Evolutionary conservation across 2,113 vertebrate species (phyloP).

Genomic region (Tragelaphus buxtoni): DNA sequence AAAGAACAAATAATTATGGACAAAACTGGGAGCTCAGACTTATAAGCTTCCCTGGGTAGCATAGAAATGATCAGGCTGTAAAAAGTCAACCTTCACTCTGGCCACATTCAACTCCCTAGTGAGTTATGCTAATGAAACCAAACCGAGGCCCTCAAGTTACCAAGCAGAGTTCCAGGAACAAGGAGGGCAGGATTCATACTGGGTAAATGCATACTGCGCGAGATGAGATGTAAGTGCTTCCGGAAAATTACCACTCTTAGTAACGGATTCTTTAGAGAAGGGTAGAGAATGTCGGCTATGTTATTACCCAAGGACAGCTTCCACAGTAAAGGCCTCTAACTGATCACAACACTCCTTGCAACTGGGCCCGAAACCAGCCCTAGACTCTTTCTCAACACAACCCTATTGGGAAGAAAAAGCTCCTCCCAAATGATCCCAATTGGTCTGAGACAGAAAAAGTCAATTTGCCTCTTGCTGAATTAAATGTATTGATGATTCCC

Average conservation of each 20-base stretch:
- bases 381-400: not conserved
- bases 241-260: not conserved
- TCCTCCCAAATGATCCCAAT: not conserved
- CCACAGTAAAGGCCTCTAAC: not conserved
- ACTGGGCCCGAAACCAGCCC: not conserved
- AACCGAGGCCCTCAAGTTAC: not conserved
- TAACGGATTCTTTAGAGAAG: not conserved
- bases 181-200: not conserved
- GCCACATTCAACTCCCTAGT: not conserved
- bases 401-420: not conserved
- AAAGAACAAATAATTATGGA: constrained; percentile 59
- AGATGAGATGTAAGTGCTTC: not conserved
- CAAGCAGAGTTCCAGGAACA: not conserved
- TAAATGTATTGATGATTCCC: not conserved
- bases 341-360: not conserved
- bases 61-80: not conserved
- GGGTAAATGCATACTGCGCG: not conserved
- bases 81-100: not conserved
- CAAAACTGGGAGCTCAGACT: constrained; percentile 51
- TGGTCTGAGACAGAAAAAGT: not conserved
- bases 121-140: not conserved
- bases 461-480: not conserved
- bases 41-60: constrained; percentile 58
- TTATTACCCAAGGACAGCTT: not conserved
- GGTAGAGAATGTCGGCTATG: not conserved